Evolutionary conservation across 2,797 vertebrate species (phyloP).

Genomic region (Morus bassanus): DNA sequence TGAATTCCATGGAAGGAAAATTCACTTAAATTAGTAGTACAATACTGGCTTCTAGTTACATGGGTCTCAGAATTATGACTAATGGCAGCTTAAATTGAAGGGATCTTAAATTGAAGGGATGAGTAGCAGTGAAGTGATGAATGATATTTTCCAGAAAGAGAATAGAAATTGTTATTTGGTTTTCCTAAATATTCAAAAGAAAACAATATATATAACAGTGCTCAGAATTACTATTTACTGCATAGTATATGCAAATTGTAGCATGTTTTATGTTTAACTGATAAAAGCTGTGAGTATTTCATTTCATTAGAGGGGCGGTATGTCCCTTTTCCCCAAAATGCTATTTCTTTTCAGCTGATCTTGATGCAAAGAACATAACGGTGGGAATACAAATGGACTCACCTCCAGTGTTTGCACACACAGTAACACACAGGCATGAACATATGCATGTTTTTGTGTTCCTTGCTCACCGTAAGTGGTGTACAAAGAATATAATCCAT

Average conservation of each 20-base stretch:
- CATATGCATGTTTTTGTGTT: neutral
- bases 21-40: neutral
- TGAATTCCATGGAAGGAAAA: neutral
- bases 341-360: neutral
- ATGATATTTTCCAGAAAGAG: neutral
- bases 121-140: neutral
- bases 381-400: neutral
- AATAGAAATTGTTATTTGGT: neutral
- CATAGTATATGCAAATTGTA: neutral
- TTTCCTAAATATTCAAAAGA: neutral
- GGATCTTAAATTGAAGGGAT: neutral
- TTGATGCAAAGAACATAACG: neutral
- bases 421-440: neutral
- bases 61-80: neutral
- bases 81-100: neutral
- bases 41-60: neutral
- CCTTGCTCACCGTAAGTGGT: neutral
- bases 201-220: neutral
- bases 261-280: neutral
- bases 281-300: neutral
- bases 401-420: neutral
- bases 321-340: neutral
- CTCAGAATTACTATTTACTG: neutral
- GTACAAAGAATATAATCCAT: conserved; percentile 26
- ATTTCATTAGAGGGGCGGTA: neutral